Evolutionary conservation across 2,888 invertebrate genomes (phyloP).

Genomic region (Lithophane ornitopus): DNA sequence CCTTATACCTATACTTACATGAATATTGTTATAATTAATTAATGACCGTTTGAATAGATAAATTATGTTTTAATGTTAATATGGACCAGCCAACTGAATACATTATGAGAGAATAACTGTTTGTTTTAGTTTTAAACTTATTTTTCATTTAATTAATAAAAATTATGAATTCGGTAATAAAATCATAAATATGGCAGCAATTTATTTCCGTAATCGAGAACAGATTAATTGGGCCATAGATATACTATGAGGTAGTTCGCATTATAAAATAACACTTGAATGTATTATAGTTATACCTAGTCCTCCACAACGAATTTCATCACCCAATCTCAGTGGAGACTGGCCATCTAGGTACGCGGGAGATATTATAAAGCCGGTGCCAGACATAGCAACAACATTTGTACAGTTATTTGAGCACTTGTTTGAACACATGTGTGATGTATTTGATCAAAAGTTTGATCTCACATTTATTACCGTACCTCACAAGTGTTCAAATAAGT

Average conservation of each 20-base stretch:
- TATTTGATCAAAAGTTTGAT: no score
- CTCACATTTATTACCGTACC: no score
- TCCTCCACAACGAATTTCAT: no score
- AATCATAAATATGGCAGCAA: not conserved
- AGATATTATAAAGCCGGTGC: no score
- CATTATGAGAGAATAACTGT: constrained; percentile 6
- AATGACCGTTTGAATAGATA: constrained; percentile 26
- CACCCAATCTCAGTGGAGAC: no score
- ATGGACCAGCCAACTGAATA: constrained; percentile 24
- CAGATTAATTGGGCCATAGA: not conserved
- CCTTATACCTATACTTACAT: not conserved
- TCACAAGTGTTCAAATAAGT: no score
- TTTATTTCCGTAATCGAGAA: not conserved
- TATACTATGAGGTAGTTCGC: not conserved
- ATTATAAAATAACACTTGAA: no score
- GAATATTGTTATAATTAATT: constrained; percentile 28
- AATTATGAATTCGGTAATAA: not conserved
- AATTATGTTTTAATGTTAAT: constrained; percentile 38
- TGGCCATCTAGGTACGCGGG: no score
- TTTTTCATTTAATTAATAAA: constrained; percentile 15
- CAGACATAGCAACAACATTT: no score
- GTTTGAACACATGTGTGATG: no score
- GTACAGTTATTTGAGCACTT: no score
- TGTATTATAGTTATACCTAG: no score
- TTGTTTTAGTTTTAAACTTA: not conserved